These are phyloP conservation scores for Dryobates pubescens DNA, from an alignment of 2,797 vertebrate species.

Conservation along the genomic window DNA sequence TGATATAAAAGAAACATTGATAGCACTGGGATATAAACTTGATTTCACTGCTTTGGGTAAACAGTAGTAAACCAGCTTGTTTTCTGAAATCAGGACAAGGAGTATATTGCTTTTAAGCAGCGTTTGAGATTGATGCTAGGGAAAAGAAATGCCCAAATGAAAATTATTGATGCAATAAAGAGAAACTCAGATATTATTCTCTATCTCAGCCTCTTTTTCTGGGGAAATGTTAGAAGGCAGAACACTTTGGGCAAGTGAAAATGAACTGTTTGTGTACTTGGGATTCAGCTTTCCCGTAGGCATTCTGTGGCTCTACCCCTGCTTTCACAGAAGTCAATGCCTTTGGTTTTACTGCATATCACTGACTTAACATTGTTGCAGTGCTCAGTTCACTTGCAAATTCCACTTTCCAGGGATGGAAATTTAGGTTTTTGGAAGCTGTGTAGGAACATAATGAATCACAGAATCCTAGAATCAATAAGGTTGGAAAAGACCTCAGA, in stretches of 20 bases:
- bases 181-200: neutral
- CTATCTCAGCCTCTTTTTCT: neutral
- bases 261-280: neutral
- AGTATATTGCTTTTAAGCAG: constrained; percentile 31
- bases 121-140: neutral
- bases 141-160: constrained; percentile 26
- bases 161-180: constrained; percentile 28
- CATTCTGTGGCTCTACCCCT: neutral
- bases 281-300: neutral
- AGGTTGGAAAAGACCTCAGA: too few relatives aligned
- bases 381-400: neutral
- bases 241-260: neutral
- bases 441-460: neutral
- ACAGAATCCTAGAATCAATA: too few relatives aligned
- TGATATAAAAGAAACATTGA: constrained; percentile 57
- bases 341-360: neutral
- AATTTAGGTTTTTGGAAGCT: neutral
- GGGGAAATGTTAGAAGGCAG: neutral
- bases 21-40: constrained; percentile 17
- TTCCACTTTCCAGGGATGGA: neutral
- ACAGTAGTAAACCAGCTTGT: constrained; percentile 42
- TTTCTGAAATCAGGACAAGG: constrained; percentile 51
- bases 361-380: neutral
- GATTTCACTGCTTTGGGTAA: constrained; percentile 27
- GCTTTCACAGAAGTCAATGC: neutral